Evolutionary conservation across 2,888 invertebrate genomes (phyloP), one percentile per base, ranked within the genome.

Genomic region (Ypsolopha scabrella): DNA sequence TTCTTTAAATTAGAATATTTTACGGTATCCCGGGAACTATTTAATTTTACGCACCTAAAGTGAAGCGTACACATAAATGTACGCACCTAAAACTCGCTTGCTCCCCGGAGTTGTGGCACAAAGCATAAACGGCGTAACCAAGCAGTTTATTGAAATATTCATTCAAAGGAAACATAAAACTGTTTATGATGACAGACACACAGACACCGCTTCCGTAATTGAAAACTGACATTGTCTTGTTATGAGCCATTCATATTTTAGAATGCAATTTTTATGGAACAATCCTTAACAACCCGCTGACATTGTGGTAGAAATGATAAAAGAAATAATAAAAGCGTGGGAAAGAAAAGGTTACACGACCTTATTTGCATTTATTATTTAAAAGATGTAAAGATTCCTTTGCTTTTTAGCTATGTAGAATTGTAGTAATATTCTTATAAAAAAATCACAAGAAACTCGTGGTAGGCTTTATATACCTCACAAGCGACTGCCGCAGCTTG

Each of bases 161-260:
- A 48, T 39, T 13, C 39, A 37, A 38, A 38, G 48, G 39, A 39
- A 37, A 13, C 48, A 33, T 48, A 48, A 48, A 48, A 11, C 24
- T 24, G 48, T 48, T 48, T 48, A 48, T 48, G 48, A 48, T 46
- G 24, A 46, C 46, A 46, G 24, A 46, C 46, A 46, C 9, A 48
- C 39, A 14, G 38, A 14, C 38, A 36, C 10, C 46, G 6, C 46
- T 37, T 13, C 37, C n/a, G 10, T 35, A 33, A 37, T 48, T 48
- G 36, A 48, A 48, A 9, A 39, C 39, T n/a, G 39, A 44, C 44
- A 44, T 24, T 44, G 44, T 44, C 33, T 24, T 13, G 39, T 39
- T 9, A 39, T 24, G 24, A 24, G 24, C 24, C 24, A 24, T 24
- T 24, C 24, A 24, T 24, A 24, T 24, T 24, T 24, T 24, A 24